Base-by-base conservation (phyloP, 2,797 vertebrate species). In the Toxotes lorentzi region DNA sequence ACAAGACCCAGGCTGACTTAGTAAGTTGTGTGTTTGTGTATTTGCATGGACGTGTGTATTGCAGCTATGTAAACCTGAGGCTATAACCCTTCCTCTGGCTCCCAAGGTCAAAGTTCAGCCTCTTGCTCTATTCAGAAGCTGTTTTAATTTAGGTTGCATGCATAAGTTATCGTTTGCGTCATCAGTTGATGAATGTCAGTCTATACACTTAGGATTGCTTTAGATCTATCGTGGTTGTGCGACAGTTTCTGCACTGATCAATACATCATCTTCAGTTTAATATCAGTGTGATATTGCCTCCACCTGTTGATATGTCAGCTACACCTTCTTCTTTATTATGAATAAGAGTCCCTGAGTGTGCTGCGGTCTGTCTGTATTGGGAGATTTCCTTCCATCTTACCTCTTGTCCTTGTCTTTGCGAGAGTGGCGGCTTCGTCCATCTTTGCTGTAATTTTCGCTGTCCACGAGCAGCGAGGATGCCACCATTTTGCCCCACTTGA, bases 361-460 rank as follows among this genome's bases (percentile, higher is more conserved):
- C 47, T 61, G 54, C 38, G n/a, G 14, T 74, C 45, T 75, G 6
- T 32, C 45, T 75, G 6, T 32, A 13, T 8, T 41, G 12, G 3
- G 16, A 65, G 7, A 43, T 27, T 40, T 48, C 32, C 30, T 60
- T 35, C 16, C 0, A 24, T 4, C 90, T 94, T 79, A 98, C 98
- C 97, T 97, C 91, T 97, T 98, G 43, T 96, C 95, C 91, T 97
- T 97, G 58, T 98, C 97, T 90, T 98, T 97, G 69, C 95, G 91
- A 64, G 96, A 93, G 79, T 96, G 96, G 30, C 96, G 94, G 51
- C 96, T 93, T 92, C 96, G 94, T 27, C 66, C 57, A 0, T 98
- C 97, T 86, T 97, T 97, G 78, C 95, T 86, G 62, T 94, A 91
- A 92, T 97, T 96, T 77, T 98, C 96, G 0, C 95, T 96, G 83